Percentiles rank a stretch among this genome's conserved stretches.
These are phyloP conservation scores for Ceratoteleas bidentatus DNA, from an alignment of 1,140 invertebrate genomes.

Conservation along the genomic window DNA sequence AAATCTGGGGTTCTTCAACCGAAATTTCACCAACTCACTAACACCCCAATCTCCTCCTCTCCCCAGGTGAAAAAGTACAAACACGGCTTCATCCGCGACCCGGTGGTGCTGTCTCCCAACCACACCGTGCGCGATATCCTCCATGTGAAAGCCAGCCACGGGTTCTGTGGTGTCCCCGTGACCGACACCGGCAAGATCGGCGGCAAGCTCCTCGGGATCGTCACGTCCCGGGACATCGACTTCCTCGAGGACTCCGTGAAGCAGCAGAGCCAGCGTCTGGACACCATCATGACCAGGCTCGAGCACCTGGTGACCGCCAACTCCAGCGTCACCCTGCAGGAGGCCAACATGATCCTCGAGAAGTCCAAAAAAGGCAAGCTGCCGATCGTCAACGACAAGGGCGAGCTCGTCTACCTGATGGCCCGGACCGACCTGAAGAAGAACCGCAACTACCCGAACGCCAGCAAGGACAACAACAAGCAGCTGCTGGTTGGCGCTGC, in stretches of 20 bases:
- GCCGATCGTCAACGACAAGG: constrained; percentile 95
- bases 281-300: constrained; percentile 94
- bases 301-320: constrained; percentile 94
- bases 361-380: constrained; percentile 98
- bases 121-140: constrained; percentile 94
- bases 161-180: constrained; percentile 98
- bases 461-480: constrained; percentile 98
- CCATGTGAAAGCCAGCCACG: constrained; percentile 93
- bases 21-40: neutral
- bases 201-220: constrained; percentile 95
- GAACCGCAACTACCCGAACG: constrained; percentile 96
- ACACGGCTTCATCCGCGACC: constrained; percentile 98
- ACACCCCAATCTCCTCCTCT: neutral
- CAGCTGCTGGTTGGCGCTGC: constrained; percentile 98
- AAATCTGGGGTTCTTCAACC: too few relatives aligned
- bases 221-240: constrained; percentile 98
- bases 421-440: constrained; percentile 99
- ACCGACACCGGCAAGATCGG: constrained; percentile 97
- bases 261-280: constrained; percentile 83
- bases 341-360: constrained; percentile 95
- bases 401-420: constrained; percentile 96
- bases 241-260: constrained; percentile 89
- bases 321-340: constrained; percentile 93
- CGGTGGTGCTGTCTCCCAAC: constrained; percentile 93
- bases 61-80: constrained; percentile 99